These are phyloP conservation scores for Echeneis naucrates DNA, from an alignment of 2,797 vertebrate species.

Conservation along the genomic window DNA sequence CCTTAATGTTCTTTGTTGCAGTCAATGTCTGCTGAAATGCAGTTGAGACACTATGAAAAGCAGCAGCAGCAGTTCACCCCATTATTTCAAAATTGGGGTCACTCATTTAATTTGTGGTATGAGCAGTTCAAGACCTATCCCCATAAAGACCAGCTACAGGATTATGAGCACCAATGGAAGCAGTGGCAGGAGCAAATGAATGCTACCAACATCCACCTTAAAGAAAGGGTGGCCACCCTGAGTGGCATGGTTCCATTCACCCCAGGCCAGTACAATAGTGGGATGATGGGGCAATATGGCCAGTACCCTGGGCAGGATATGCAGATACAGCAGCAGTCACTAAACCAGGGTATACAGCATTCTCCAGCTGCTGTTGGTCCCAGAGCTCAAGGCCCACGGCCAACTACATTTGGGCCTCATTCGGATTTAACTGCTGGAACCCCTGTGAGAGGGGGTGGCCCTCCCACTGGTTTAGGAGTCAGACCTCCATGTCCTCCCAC, in stretches of 20 bases:
- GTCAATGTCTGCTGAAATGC: slow-evolving; percentile 93
- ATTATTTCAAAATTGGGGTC: slow-evolving; percentile 93
- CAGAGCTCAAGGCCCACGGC: slow-evolving; percentile 53
- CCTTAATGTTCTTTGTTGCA: slow-evolving; percentile 66
- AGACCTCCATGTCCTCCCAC: slow-evolving; percentile 79
- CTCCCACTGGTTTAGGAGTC: slow-evolving; percentile 76
- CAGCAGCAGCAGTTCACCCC: slow-evolving; percentile 93
- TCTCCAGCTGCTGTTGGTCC: slow-evolving; percentile 58
- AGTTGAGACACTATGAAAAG: slow-evolving; percentile 92
- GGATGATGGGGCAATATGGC: slow-evolving; percentile 86
- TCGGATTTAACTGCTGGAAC: slow-evolving; percentile 63
- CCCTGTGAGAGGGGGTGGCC: slow-evolving; percentile 63
- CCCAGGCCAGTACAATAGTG: slow-evolving; percentile 75
- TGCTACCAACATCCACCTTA: slow-evolving; percentile 91
- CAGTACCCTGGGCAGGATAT: slow-evolving; percentile 80
- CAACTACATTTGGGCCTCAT: slow-evolving; percentile 59
- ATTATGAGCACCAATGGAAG: slow-evolving; percentile 97
- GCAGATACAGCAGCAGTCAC: slow-evolving; percentile 74
- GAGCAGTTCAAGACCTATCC: slow-evolving; percentile 95
- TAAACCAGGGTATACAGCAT: slow-evolving; percentile 61
- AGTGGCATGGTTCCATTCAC: slow-evolving; percentile 88
- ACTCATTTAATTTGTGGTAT: slow-evolving; percentile 92
- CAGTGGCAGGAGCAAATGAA: slow-evolving; percentile 99
- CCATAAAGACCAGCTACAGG: slow-evolving; percentile 96
- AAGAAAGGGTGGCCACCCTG: slow-evolving; percentile 91